phyloP scores from a whole-genome alignment of 2,113 vertebrate genomes.

The Sterrhoptilus dennistouni region DNA sequence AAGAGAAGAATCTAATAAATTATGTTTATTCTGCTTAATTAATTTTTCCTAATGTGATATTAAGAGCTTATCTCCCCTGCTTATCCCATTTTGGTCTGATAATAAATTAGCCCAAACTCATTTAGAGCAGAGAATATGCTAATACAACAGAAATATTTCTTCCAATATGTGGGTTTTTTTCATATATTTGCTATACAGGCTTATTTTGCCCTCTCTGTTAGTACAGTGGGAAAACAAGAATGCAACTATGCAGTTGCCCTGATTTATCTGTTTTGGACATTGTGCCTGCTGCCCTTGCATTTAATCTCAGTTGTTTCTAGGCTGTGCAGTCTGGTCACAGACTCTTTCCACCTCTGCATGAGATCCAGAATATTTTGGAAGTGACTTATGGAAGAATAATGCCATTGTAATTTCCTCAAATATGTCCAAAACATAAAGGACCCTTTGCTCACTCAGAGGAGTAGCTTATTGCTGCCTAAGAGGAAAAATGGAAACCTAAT shows the following conservation, averaged over 20 bases:
- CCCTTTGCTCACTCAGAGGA: neutral
- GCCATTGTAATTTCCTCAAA: neutral
- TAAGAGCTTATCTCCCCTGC: conserved; percentile 3
- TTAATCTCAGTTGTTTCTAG: conserved; percentile 17
- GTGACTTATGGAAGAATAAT: neutral
- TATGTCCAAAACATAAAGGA: neutral
- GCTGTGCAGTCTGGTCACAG: neutral
- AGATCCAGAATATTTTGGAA: conserved; percentile 9
- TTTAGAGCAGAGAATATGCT: neutral
- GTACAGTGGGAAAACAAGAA: neutral
- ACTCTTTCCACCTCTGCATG: neutral
- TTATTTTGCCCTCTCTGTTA: neutral
- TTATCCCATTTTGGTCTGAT: neutral
- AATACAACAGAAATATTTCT: conserved; percentile 5
- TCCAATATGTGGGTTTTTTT: neutral
- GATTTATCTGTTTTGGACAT: conserved; percentile 42
- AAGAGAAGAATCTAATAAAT: conserved; percentile 3
- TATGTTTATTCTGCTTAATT: conserved; percentile 22
- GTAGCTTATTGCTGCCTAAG: neutral
- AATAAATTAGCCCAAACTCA: conserved; percentile 2
- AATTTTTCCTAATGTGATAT: conserved; percentile 18
- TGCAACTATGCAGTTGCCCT: neutral
- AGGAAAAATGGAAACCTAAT: conserved; percentile 22
- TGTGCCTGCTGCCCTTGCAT: neutral
- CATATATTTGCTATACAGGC: neutral